A percentile compares a stretch with the other conserved stretches of the same genome.
phyloP scores from a whole-genome alignment of 2,113 vertebrate species.

The Anhinga rufa region DNA sequence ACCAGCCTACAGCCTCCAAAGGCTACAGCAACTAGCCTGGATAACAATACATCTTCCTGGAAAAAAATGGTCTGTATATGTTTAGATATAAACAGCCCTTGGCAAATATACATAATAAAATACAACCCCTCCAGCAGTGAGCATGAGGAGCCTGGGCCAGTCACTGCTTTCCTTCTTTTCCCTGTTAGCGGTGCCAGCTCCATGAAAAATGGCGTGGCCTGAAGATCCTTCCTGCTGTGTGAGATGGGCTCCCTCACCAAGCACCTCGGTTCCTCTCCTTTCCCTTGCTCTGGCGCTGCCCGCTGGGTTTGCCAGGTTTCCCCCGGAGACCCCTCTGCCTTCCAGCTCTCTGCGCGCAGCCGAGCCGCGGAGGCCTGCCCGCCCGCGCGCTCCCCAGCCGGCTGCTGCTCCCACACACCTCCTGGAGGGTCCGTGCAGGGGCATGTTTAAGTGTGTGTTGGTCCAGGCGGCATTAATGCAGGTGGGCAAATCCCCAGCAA shows the following conservation, averaged over 20 bases:
- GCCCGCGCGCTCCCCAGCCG: fast-evolving
- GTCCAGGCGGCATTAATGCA: not conserved
- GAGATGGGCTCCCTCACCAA: not conserved
- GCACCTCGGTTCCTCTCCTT: not conserved
- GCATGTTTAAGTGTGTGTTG: fast-evolving
- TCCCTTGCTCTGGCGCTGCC: not conserved
- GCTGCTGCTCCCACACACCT: not conserved
- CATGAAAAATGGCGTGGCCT: not conserved
- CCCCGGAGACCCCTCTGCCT: not conserved
- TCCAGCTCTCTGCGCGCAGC: not conserved
- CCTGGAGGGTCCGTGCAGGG: not conserved
- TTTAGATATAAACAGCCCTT: not conserved
- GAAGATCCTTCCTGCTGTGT: not conserved
- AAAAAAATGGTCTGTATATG: fast-evolving
- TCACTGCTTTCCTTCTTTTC: not conserved
- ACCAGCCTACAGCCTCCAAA: not conserved
- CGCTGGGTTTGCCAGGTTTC: not conserved
- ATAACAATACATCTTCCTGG: not conserved
- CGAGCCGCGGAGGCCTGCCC: not conserved
- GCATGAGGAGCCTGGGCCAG: not conserved
- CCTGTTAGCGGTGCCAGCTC: not conserved
- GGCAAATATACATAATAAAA: not conserved
- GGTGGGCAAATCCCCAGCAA: not conserved
- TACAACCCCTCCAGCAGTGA: not conserved
- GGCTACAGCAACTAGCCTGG: not conserved